Conservation (phyloP, 1,140 invertebrate species). For the Magallana angulata region DNA sequence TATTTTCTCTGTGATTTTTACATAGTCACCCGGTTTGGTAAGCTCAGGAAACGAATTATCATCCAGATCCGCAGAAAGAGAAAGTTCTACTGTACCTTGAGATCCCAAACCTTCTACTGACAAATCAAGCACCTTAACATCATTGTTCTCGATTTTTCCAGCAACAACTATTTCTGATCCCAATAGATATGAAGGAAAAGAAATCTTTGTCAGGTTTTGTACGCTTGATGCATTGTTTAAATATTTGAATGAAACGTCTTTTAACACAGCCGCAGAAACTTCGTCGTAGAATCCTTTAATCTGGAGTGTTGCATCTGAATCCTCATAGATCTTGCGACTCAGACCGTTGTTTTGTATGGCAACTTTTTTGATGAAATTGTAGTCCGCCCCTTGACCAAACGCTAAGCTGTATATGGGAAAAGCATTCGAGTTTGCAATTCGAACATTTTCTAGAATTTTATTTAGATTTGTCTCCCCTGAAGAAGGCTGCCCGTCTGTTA, state of each 20-base stretch:
- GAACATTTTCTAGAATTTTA: conserved; percentile 80
- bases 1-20: conserved; percentile 82
- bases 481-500: conserved; percentile 87
- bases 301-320: conserved; percentile 84
- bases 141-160: conserved; percentile 53
- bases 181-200: conserved; percentile 60
- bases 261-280: conserved; percentile 84
- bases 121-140: conserved; percentile 59
- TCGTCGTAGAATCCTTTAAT: conserved; percentile 85
- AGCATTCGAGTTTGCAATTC: conserved; percentile 19
- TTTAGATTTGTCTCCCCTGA: conserved; percentile 82
- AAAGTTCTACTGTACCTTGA: conserved; percentile 51
- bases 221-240: conserved; percentile 55
- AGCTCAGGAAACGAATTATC: conserved; percentile 43
- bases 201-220: conserved; percentile 52
- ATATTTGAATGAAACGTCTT: conserved; percentile 85
- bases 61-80: conserved; percentile 81
- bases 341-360: conserved; percentile 85
- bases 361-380: conserved; percentile 83
- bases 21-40: conserved; percentile 56
- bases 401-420: conserved; percentile 83
- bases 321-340: conserved; percentile 86
- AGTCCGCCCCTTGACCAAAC: conserved; percentile 86
- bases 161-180: conserved; percentile 68
- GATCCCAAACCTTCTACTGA: conserved; percentile 46